A percentile compares a stretch with the other conserved stretches of the same genome.
phyloP scores from a whole-genome alignment of 2,797 vertebrate species.

The Melanotaenia trifasciata region DNA sequence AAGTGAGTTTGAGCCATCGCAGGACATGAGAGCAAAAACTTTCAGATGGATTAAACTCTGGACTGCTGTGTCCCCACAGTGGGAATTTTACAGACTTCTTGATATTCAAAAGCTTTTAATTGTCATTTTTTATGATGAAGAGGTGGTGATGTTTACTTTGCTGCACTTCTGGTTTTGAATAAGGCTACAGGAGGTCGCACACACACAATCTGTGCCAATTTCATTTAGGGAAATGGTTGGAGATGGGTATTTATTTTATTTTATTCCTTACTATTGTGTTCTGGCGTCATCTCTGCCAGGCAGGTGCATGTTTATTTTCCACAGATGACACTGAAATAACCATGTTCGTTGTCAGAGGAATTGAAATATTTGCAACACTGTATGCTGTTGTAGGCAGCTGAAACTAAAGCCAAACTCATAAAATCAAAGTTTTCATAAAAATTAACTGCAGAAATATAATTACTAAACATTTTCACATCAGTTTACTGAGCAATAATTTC shows the following conservation, averaged over 20 bases:
- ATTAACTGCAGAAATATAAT: constrained; percentile 12
- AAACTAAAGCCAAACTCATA: constrained; percentile 44
- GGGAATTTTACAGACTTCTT: constrained; percentile 69
- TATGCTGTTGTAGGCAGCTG: constrained; percentile 59
- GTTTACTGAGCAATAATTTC: constrained; percentile 71
- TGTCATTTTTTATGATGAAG: constrained; percentile 60
- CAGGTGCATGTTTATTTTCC: constrained; percentile 18
- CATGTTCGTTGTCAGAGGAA: constrained; percentile 26
- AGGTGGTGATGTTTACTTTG: constrained; percentile 56
- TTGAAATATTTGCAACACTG: constrained; percentile 26
- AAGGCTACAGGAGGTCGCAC: constrained; percentile 32
- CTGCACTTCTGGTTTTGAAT: constrained; percentile 54
- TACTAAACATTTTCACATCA: constrained; percentile 20
- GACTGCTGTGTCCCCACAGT: constrained; percentile 41
- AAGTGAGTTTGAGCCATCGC: constrained; percentile 17
- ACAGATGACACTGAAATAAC: constrained; percentile 24
- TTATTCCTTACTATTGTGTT: constrained; percentile 48
- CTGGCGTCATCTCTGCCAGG: constrained; percentile 9
- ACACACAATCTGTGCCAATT: constrained; percentile 59
- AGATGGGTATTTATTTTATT: constrained; percentile 10
- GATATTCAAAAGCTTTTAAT: constrained; percentile 72
- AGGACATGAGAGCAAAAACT: constrained; percentile 22
- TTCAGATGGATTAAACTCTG: constrained; percentile 19
- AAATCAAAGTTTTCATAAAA: constrained; percentile 8
- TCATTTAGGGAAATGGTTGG: constrained; percentile 1